Evolutionary conservation across 1,140 invertebrate species (phyloP).

Genomic region (Lasaia peninsularis): DNA sequence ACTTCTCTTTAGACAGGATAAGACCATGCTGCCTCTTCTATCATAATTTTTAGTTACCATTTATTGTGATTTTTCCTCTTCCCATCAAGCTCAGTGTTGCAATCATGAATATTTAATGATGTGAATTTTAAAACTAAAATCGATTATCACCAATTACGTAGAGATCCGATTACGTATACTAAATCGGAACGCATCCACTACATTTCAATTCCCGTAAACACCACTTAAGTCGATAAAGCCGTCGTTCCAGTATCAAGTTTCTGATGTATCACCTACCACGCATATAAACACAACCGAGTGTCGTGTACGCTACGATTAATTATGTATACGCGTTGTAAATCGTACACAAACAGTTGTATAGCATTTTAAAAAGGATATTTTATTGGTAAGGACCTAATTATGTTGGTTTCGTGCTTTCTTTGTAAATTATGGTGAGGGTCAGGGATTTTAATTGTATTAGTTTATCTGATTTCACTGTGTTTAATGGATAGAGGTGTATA

Average conservation of each 20-base stretch:
- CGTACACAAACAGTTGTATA: conserved; percentile 3
- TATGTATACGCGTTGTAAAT: conserved; percentile 7
- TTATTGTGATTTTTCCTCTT: too few species aligned
- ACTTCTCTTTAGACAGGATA: too few species aligned
- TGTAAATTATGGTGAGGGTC: background rate
- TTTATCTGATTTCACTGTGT: background rate
- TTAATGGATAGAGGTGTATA: too few species aligned
- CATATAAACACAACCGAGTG: conserved; percentile 3
- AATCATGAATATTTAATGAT: background rate
- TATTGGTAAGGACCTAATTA: conserved; percentile 10
- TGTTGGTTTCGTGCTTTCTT: background rate
- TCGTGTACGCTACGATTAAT: conserved; percentile 6
- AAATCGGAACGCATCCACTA: background rate
- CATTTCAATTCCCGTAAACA: conserved; percentile 9
- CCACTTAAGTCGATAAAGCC: conserved; percentile 9
- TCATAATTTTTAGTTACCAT: too few species aligned
- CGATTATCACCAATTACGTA: background rate
- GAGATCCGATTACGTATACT: background rate
- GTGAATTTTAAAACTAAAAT: background rate
- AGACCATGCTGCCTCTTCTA: too few species aligned
- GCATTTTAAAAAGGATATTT: conserved; percentile 12
- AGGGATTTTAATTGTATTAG: background rate
- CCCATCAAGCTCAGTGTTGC: too few species aligned
- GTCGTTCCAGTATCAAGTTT: conserved; percentile 7
- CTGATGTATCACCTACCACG: conserved; percentile 4